A percentile compares a stretch with the other conserved stretches of the same genome.
These are phyloP conservation scores for Xenopus borealis DNA, from an alignment of 2,113 vertebrate genomes.

Conservation along the genomic window DNA sequence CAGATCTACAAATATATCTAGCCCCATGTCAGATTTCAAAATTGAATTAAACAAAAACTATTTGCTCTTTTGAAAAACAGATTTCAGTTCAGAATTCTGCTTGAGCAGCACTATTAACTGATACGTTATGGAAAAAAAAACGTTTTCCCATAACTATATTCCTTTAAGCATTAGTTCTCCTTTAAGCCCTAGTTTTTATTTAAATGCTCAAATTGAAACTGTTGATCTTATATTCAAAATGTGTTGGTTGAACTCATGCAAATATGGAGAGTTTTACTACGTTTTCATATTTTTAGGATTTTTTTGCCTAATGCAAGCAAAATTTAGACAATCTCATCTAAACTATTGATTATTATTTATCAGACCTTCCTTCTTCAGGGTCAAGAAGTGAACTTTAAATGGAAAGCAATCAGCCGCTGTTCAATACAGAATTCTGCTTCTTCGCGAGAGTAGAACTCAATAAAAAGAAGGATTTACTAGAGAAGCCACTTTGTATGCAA, in stretches of 20 bases:
- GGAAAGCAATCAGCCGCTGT: constrained; percentile 53
- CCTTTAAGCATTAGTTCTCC: too few relatives aligned
- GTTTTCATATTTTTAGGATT: neutral
- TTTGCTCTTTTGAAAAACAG: too few relatives aligned
- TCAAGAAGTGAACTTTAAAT: constrained; percentile 45
- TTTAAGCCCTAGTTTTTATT: too few relatives aligned
- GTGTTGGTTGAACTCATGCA: neutral
- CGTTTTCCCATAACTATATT: too few relatives aligned
- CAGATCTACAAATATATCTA: too few relatives aligned
- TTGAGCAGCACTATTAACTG: too few relatives aligned
- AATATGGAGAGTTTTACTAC: neutral
- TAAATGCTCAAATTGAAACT: too few relatives aligned
- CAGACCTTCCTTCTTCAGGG: constrained; percentile 37
- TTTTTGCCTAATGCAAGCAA: constrained; percentile 41
- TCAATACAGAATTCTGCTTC: constrained; percentile 48
- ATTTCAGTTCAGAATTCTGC: too few relatives aligned
- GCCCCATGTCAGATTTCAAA: too few relatives aligned
- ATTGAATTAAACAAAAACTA: too few relatives aligned
- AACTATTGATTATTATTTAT: constrained; percentile 53
- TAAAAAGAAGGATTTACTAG: constrained; percentile 45
- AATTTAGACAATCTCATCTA: constrained; percentile 46
- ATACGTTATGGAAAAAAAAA: too few relatives aligned
- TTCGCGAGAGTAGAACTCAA: constrained; percentile 43
- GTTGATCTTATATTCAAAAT: neutral
- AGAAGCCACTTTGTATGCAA: constrained; percentile 42